phyloP scores from a whole-genome alignment of 1,140 invertebrate genomes.

The Cotesia chilonis region DNA sequence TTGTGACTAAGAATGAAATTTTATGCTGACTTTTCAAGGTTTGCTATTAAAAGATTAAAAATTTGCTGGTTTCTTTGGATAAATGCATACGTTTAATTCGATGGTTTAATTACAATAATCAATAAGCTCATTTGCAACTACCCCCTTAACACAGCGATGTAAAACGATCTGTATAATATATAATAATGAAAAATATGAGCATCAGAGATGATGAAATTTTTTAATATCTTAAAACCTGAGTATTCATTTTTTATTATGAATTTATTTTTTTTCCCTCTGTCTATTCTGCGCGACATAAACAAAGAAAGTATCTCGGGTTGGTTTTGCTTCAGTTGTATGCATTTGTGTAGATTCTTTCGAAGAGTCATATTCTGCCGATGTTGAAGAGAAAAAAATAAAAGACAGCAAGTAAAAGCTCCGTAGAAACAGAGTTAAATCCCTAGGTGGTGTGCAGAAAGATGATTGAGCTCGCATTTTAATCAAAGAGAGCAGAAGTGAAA shows the following conservation, averaged over 20 bases:
- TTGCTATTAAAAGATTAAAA: constrained; percentile 43
- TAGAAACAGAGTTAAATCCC: no score
- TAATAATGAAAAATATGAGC: constrained; percentile 49
- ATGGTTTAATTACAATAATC: no score
- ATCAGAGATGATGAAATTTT: constrained; percentile 63
- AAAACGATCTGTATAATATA: no score
- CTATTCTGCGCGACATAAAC: constrained; percentile 29
- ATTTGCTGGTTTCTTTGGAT: no score
- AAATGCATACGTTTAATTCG: no score
- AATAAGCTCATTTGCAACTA: no score
- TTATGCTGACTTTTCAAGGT: constrained; percentile 55
- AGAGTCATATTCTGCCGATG: constrained; percentile 9
- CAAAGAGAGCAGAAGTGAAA: no score
- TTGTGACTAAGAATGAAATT: constrained; percentile 51
- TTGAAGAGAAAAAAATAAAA: no score
- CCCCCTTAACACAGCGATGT: neutral
- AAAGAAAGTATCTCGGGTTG: constrained; percentile 17
- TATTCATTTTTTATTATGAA: constrained; percentile 24
- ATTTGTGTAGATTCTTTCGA: constrained; percentile 13
- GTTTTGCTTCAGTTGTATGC: no score
- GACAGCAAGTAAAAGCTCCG: no score
- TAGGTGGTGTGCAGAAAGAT: no score
- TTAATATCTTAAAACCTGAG: constrained; percentile 61
- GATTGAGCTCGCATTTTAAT: no score
- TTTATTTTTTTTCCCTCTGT: constrained; percentile 37